These are phyloP conservation scores for Calidris pygmaea DNA, from an alignment of 2,113 vertebrate genomes.

Conservation along the genomic window DNA sequence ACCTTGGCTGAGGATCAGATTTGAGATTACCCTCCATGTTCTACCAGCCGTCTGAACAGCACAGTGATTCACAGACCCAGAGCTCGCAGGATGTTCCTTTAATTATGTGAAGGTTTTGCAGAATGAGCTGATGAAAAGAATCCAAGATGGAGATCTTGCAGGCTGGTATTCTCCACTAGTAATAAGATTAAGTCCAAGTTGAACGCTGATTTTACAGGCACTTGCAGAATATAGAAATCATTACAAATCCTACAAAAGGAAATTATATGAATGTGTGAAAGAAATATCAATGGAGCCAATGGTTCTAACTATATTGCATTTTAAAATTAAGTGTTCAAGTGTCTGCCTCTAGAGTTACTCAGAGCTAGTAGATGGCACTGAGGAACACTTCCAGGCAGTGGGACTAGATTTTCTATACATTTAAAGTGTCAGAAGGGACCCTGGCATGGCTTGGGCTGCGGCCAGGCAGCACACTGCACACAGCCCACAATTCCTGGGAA, in stretches of 20 bases:
- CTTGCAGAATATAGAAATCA: not conserved
- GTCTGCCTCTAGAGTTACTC: not conserved
- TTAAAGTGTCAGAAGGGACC: not conserved
- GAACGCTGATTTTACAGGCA: not conserved
- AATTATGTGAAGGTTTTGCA: not conserved
- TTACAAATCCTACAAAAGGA: not conserved
- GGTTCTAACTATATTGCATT: not conserved
- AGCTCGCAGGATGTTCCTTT: not conserved
- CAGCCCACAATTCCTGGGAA: not conserved
- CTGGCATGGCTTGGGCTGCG: not conserved
- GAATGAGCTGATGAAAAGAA: constrained; percentile 1
- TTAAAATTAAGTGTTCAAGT: not conserved
- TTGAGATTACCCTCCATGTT: constrained; percentile 7
- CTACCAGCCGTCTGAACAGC: not conserved
- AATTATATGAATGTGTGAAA: not conserved
- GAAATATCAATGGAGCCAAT: not conserved
- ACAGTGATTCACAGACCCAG: not conserved
- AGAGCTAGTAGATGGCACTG: not conserved
- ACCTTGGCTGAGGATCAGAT: not conserved
- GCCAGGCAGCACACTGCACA: not conserved
- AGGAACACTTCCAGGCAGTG: not conserved
- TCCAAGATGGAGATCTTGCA: not conserved
- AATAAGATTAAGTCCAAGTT: not conserved
- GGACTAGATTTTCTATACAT: not conserved
- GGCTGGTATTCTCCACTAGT: not conserved